A percentile compares a stretch with the other conserved stretches of the same genome.
These are phyloP conservation scores for Rhadinocentrus ornatus DNA, from an alignment of 2,797 vertebrate genomes.

Conservation along the genomic window DNA sequence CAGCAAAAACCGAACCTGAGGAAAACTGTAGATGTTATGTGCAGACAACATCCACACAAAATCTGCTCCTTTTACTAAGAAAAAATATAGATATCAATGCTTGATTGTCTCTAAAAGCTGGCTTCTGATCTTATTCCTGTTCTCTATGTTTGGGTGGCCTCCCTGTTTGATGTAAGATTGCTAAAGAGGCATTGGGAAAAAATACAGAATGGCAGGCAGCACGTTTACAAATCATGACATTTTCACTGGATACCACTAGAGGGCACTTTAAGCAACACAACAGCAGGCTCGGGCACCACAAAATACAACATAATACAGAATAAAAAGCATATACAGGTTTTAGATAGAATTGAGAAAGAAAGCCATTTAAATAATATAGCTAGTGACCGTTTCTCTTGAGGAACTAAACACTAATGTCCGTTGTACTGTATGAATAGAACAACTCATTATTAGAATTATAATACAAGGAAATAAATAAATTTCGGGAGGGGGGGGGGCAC, in stretches of 20 bases:
- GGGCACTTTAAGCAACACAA: slow-evolving; percentile 86
- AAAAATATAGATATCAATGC: slow-evolving; percentile 22
- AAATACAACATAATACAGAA: slow-evolving; percentile 79
- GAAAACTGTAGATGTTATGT: slow-evolving; percentile 51
- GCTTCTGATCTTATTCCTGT: slow-evolving; percentile 38
- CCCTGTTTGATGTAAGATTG: slow-evolving; percentile 32
- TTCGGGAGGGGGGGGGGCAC: slow-evolving; percentile 30
- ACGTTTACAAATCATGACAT: slow-evolving; percentile 78
- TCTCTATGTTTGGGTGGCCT: slow-evolving; percentile 32
- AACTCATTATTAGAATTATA: slow-evolving; percentile 81
- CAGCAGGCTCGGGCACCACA: slow-evolving; percentile 82
- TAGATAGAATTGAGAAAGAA: slow-evolving; percentile 74
- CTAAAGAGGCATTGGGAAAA: slow-evolving; percentile 47
- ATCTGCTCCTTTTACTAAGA: slow-evolving; percentile 53
- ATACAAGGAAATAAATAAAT: slow-evolving; percentile 86
- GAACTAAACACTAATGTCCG: slow-evolving; percentile 80
- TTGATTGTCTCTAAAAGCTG: slow-evolving; percentile 70
- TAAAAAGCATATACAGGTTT: slow-evolving; percentile 79
- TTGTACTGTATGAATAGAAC: slow-evolving; percentile 81
- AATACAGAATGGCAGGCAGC: slow-evolving; percentile 68
- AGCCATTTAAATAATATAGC: slow-evolving; percentile 79
- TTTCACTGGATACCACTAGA: slow-evolving; percentile 84
- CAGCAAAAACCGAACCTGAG: slow-evolving; percentile 66
- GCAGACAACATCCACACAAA: slow-evolving; percentile 14
- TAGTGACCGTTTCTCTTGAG: slow-evolving; percentile 70